These are phyloP conservation scores for Plagiodera versicolora DNA, from an alignment of 2,888 invertebrate species.

Conservation along the genomic window DNA sequence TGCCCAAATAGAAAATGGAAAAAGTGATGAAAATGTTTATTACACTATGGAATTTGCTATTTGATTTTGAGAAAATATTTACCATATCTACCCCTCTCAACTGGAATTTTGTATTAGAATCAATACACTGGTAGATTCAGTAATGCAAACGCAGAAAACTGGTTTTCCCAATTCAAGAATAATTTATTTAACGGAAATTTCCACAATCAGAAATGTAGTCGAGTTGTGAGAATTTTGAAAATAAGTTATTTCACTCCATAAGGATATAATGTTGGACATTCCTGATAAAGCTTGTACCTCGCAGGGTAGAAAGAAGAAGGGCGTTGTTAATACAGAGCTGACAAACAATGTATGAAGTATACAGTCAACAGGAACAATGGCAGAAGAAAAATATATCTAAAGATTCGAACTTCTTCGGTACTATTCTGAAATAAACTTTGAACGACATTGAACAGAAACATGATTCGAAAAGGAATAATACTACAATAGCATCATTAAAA, in stretches of 20 bases:
- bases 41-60: background rate
- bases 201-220: background rate
- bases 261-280: background rate
- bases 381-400: background rate
- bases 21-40: background rate
- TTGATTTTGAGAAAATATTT: background rate
- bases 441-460: background rate
- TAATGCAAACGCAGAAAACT: background rate
- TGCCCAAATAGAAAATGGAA: background rate
- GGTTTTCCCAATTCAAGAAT: constrained; percentile 6
- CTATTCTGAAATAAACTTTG: background rate
- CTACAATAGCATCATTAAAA: background rate
- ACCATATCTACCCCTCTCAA: background rate
- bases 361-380: background rate
- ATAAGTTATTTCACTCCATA: constrained; percentile 3
- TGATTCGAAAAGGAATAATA: background rate
- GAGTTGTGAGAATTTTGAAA: background rate
- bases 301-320: background rate
- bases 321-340: background rate
- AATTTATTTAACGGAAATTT: background rate
- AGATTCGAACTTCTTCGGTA: background rate
- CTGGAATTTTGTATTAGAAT: constrained; percentile 1
- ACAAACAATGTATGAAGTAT: background rate
- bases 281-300: background rate
- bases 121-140: background rate